These are phyloP conservation scores for Kuschelorhynchus macadamiae DNA, from an alignment of 2,888 invertebrate species.

Conservation along the genomic window DNA sequence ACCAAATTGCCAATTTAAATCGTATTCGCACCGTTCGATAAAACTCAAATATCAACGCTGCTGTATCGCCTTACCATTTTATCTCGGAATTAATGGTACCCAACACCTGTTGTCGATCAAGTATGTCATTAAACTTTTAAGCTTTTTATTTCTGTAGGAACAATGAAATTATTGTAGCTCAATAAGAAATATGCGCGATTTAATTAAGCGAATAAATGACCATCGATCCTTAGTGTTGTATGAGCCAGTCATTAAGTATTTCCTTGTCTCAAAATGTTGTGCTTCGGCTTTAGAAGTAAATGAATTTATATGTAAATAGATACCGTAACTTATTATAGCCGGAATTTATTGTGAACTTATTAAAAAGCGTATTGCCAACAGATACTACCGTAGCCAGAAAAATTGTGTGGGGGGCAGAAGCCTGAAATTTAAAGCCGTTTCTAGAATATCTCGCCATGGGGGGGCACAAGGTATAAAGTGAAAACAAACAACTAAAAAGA, in stretches of 20 bases:
- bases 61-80: conserved; percentile 23
- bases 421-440: too few species aligned
- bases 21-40: conserved; percentile 6
- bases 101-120: conserved; percentile 32
- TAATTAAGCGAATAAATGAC: conserved; percentile 14
- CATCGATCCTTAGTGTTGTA: not conserved
- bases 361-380: too few species aligned
- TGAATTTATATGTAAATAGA: too few species aligned
- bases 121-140: conserved; percentile 32
- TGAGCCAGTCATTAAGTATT: conserved; percentile 16
- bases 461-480: too few species aligned
- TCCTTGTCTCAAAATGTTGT: too few species aligned
- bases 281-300: too few species aligned
- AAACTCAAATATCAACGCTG: conserved; percentile 25
- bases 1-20: conserved; percentile 23
- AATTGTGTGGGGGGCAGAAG: too few species aligned
- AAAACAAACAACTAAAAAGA: too few species aligned
- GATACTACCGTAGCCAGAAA: too few species aligned
- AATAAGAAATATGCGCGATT: conserved; percentile 14
- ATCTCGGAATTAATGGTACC: conserved; percentile 27
- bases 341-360: too few species aligned
- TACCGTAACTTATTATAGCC: too few species aligned
- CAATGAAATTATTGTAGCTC: conserved; percentile 27
- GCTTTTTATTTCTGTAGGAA: conserved; percentile 20
- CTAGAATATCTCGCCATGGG: too few species aligned